Conservation (phyloP, 2,797 vertebrate species). For the Aldrovandia affinis region DNA sequence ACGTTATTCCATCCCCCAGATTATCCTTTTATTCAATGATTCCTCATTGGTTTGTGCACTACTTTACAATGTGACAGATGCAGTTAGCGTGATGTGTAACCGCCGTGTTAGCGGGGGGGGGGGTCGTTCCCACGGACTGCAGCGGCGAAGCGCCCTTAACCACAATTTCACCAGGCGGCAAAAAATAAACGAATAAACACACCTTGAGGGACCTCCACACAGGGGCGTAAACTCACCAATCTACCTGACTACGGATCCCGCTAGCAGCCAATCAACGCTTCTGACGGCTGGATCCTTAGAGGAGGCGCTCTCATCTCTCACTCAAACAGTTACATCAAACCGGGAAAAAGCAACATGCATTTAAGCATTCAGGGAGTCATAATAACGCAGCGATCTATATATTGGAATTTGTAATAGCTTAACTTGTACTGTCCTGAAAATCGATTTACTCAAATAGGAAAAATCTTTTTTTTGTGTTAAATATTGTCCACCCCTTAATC, state of each 20-base stretch:
- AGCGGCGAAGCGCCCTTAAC: no score
- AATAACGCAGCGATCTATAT: not conserved
- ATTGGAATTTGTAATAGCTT: not conserved
- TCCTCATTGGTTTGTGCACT: not conserved
- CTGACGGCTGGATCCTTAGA: not conserved
- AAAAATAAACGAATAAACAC: no score
- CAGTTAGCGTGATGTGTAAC: not conserved
- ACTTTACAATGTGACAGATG: constrained; percentile 1
- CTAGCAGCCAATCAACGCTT: not conserved
- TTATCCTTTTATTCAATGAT: constrained; percentile 2
- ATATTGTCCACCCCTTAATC: not conserved
- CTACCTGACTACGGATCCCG: not conserved
- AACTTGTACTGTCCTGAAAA: not conserved
- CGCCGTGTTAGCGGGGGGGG: not conserved
- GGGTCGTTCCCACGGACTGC: not conserved
- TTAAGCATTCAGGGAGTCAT: no score
- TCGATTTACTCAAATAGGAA: not conserved
- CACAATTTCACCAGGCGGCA: no score
- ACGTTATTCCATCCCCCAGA: constrained; percentile 1
- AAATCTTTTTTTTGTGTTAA: not conserved
- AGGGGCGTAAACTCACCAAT: not conserved
- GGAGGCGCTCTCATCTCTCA: not conserved
- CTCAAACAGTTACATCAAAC: not conserved
- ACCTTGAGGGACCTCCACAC: not conserved
- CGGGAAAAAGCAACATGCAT: not conserved